Evolutionary conservation across 2,888 invertebrate species (phyloP).

Genomic region (Escarpia spicata): DNA sequence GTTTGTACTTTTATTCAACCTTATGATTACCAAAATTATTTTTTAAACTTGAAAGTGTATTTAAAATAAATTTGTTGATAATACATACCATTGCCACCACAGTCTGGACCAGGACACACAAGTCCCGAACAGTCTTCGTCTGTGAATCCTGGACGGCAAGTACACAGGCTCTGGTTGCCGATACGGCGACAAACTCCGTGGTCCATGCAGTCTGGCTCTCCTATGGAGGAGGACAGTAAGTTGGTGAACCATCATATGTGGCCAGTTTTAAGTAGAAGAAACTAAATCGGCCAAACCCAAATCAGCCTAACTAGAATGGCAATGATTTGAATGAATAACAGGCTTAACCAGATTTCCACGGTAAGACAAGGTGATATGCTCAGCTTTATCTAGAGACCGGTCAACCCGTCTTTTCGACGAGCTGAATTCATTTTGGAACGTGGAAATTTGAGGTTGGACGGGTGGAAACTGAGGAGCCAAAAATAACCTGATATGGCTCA

Average conservation of each 20-base stretch:
- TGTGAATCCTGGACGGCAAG: conserved; percentile 47
- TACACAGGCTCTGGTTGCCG: conserved; percentile 41
- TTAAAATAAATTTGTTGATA: neutral
- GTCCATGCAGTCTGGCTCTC: conserved; percentile 45
- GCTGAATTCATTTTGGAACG: too few relatives aligned
- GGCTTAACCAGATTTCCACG: too few relatives aligned
- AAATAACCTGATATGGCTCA: too few relatives aligned
- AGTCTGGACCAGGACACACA: conserved; percentile 47
- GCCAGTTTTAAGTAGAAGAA: neutral
- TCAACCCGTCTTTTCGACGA: too few relatives aligned
- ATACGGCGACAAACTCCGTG: conserved; percentile 43
- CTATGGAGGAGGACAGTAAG: conserved; percentile 31
- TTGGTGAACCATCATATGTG: neutral
- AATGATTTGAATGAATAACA: neutral
- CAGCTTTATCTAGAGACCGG: too few relatives aligned
- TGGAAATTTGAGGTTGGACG: too few relatives aligned
- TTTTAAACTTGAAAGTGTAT: neutral
- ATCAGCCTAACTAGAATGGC: neutral
- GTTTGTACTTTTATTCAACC: neutral
- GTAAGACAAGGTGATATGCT: too few relatives aligned
- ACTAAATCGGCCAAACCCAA: neutral
- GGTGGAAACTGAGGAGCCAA: too few relatives aligned
- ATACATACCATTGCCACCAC: conserved; percentile 46
- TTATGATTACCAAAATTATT: neutral
- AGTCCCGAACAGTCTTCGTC: conserved; percentile 46